These are phyloP conservation scores for Dysdera silvatica DNA, from an alignment of 1,140 invertebrate species.

Conservation along the genomic window DNA sequence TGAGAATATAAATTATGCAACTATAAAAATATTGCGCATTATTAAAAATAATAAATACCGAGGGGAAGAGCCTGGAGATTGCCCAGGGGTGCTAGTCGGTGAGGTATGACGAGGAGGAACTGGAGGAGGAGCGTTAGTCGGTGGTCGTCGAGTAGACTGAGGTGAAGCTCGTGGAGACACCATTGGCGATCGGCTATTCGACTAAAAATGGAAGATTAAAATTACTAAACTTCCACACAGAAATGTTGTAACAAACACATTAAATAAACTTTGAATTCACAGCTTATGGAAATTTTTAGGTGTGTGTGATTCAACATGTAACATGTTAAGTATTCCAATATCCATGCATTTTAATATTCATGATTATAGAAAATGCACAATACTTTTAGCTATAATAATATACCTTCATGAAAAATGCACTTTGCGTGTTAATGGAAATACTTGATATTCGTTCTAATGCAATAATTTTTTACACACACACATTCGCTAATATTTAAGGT, in stretches of 20 bases:
- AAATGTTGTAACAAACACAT: too few relatives aligned
- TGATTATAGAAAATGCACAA: too few relatives aligned
- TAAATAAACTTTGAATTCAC: too few relatives aligned
- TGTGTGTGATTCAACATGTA: not conserved
- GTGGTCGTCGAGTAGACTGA: constrained; percentile 42
- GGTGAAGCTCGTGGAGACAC: constrained; percentile 52
- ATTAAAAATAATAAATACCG: constrained; percentile 19
- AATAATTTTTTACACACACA: too few relatives aligned
- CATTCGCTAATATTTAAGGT: too few relatives aligned
- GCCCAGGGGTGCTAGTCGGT: constrained; percentile 44
- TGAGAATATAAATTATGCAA: too few relatives aligned
- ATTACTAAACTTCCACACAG: too few relatives aligned
- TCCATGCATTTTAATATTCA: not conserved
- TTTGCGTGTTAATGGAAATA: too few relatives aligned
- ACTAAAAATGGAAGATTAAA: constrained; percentile 32
- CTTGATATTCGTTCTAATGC: too few relatives aligned
- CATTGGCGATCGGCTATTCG: constrained; percentile 49
- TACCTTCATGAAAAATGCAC: too few relatives aligned
- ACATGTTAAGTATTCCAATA: not conserved
- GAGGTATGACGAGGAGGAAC: constrained; percentile 54
- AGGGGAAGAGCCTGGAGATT: constrained; percentile 36
- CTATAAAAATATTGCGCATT: not conserved
- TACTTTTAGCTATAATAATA: too few relatives aligned
- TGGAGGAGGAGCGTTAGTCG: constrained; percentile 28
- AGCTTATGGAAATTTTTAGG: too few relatives aligned